phyloP scores from a whole-genome alignment of 2,797 vertebrate genomes.

The Chaenodraco wilsoni region DNA sequence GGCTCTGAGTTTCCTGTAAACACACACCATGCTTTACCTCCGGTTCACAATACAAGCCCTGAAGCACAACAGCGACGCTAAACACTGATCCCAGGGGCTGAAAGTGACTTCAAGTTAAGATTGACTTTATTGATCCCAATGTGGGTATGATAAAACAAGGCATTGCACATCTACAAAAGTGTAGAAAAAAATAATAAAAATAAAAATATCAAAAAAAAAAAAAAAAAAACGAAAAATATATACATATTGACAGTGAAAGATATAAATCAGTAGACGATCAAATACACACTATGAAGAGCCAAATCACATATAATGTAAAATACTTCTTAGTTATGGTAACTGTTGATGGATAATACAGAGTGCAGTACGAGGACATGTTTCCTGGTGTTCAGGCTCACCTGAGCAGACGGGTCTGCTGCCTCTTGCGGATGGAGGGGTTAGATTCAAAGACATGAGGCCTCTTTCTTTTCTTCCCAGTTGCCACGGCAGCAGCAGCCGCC shows the following conservation, averaged over 20 bases:
- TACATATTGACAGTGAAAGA: too few species aligned
- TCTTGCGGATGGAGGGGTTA: slow-evolving; percentile 97
- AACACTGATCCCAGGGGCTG: background rate
- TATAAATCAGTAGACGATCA: too few species aligned
- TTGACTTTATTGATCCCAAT: too few species aligned
- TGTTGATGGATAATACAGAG: background rate
- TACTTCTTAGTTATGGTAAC: background rate
- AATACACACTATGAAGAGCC: too few species aligned
- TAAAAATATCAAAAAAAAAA: too few species aligned
- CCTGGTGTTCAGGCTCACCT: slow-evolving; percentile 82
- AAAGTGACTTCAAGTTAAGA: background rate
- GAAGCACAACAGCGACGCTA: background rate
- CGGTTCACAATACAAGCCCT: background rate
- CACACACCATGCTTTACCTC: slow-evolving; percentile 20
- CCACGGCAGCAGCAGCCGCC: slow-evolving; percentile 97
- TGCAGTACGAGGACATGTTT: background rate
- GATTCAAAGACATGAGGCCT: slow-evolving; percentile 98
- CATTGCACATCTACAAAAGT: too few species aligned
- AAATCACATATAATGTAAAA: too few species aligned
- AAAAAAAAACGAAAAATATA: too few species aligned
- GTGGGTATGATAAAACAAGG: too few species aligned
- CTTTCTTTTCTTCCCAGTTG: slow-evolving; percentile 97
- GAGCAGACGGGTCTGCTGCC: slow-evolving; percentile 96
- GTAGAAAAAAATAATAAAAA: too few species aligned
- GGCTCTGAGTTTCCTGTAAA: slow-evolving; percentile 92